Evolutionary conservation across 2,797 vertebrate species (phyloP), one percentile per base, ranked within the genome.

Genomic region (Netta rufina): DNA sequence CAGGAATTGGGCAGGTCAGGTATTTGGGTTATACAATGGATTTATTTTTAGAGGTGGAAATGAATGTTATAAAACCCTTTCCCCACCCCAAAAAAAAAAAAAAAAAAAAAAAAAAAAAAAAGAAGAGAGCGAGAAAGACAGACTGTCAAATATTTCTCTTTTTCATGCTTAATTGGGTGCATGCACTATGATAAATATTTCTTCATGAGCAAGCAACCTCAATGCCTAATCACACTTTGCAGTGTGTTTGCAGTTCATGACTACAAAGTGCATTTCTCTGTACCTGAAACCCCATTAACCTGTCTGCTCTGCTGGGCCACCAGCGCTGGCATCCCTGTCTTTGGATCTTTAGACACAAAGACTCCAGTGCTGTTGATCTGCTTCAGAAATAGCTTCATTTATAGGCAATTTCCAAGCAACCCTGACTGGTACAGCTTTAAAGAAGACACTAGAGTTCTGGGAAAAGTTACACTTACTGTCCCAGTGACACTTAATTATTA

Each of bases 401-500:
- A 84, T 65, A 70, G 65, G 64, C 33, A 51, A 84, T 84, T 92
- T 93, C 66, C 74, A 91, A 78, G 72, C 73, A 85, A 67, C 74
- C 84, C 67, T 65, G 77, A 57, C 80, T 15, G 18, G 45, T 39
- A 74, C 0, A 19, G 45, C 87, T 92, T 93, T 93, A 53, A 96
- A 93, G 82, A 94, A 32, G 80, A 84, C 24, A 58, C 57, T 30
- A 4, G 61, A 13, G 33, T 93, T 90, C 65, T 81, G 58, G 84
- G 41, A 33, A 92, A 72, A 93, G 71, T 54, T 69, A 86, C 60
- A 45, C 41, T 69, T 72, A 89, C 71, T 47, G 47, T 88, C 60
- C 51, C 71, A 67, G 64, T 84, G 49, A 80, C 53, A 76, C 47
- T 94, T 93, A 72, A 92, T 85, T 92, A 84, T 71, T 75, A 91